phyloP scores from a whole-genome alignment of 2,113 vertebrate species.

The Dipodomys spectabilis region DNA sequence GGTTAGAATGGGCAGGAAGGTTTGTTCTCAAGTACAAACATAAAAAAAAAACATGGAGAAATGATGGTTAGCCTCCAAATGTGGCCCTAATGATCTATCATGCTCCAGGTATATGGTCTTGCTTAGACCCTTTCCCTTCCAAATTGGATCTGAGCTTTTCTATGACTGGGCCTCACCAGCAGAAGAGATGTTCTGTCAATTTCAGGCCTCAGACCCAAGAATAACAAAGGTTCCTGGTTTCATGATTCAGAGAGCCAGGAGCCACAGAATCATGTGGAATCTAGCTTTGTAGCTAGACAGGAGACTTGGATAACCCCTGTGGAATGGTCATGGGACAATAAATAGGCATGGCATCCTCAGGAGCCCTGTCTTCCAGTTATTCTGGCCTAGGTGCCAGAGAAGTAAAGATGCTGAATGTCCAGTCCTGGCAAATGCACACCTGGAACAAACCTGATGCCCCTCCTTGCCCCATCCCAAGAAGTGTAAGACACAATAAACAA shows the following conservation, averaged over 20 bases:
- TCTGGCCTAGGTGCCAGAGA: background rate
- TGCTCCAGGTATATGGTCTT: fast-evolving
- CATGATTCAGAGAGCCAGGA: fast-evolving
- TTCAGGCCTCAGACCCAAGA: background rate
- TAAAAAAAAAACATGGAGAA: background rate
- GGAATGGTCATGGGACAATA: background rate
- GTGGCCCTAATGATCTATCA: too few species aligned
- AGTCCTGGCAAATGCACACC: background rate
- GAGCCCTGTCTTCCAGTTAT: background rate
- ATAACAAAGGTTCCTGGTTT: background rate
- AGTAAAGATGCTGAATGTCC: background rate
- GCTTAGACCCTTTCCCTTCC: background rate
- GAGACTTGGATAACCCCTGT: fast-evolving
- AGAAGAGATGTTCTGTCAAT: fast-evolving
- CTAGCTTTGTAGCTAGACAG: background rate
- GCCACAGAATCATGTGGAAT: fast-evolving
- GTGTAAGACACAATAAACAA: background rate
- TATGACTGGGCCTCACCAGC: background rate
- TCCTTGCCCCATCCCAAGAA: background rate
- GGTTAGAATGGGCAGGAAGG: background rate
- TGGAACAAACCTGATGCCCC: background rate
- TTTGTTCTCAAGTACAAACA: background rate
- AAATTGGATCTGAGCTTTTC: fast-evolving
- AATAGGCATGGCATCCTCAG: background rate
- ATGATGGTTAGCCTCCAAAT: fast-evolving